These are phyloP conservation scores for Hypanus sabinus DNA, from an alignment of 2,113 vertebrate genomes.

Conservation along the genomic window DNA sequence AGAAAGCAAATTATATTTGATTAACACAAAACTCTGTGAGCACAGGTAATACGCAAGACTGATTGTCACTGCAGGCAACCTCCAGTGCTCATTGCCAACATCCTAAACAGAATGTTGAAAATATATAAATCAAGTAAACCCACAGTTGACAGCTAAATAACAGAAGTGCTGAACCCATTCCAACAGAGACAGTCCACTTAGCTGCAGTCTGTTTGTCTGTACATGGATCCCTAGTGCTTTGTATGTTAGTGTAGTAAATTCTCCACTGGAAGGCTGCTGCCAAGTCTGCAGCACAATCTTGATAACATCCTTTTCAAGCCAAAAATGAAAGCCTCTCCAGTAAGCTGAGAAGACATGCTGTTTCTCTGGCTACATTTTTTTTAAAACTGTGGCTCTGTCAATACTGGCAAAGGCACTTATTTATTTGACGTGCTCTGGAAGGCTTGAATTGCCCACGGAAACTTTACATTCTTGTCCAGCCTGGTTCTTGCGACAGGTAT, in stretches of 20 bases:
- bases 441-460: background rate
- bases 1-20: conserved; percentile 7
- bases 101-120: conserved; percentile 32
- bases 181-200: conserved; percentile 37
- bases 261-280: conserved; percentile 35
- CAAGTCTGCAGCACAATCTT: conserved; percentile 34
- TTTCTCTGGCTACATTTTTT: conserved; percentile 27
- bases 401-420: conserved; percentile 29
- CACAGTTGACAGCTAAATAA: conserved; percentile 37
- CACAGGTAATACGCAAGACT: conserved; percentile 32
- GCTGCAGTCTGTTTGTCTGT: conserved; percentile 38
- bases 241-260: conserved; percentile 38
- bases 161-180: conserved; percentile 37
- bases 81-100: conserved; percentile 11
- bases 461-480: background rate
- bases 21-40: background rate
- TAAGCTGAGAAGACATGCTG: conserved; percentile 36
- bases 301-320: conserved; percentile 38
- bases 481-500: background rate
- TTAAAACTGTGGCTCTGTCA: conserved; percentile 14
- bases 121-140: conserved; percentile 36
- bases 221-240: conserved; percentile 37
- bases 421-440: conserved; percentile 14
- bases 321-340: conserved; percentile 33
- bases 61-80: conserved; percentile 23